Conservation (phyloP, 2,113 vertebrate genomes). For the Sialia sialis region DNA sequence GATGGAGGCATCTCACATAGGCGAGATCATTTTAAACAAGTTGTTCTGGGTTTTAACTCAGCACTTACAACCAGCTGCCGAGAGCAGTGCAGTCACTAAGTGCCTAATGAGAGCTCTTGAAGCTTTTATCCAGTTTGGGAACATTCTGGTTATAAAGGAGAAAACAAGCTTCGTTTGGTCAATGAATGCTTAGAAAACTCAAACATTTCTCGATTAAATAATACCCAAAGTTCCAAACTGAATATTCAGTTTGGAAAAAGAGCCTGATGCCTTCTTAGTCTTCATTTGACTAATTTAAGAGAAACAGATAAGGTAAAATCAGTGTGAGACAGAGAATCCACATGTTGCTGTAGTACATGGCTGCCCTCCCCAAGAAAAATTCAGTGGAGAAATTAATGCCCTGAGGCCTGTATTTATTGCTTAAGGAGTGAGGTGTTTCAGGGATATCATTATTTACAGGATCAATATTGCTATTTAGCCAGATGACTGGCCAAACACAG, state of each 20-base stretch:
- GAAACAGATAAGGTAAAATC: background rate
- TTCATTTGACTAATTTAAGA: background rate
- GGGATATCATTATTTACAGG: background rate
- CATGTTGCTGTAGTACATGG: background rate
- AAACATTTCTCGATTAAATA: background rate
- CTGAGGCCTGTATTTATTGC: background rate
- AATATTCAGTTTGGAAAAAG: background rate
- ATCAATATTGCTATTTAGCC: slow-evolving; percentile 19
- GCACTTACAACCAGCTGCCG: fast-evolving
- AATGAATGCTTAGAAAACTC: background rate
- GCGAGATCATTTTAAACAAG: background rate
- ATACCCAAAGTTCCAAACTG: background rate
- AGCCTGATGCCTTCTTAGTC: background rate
- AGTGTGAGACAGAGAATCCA: background rate
- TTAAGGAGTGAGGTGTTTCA: background rate
- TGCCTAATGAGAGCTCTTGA: background rate
- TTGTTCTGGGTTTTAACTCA: background rate
- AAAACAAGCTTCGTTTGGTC: background rate
- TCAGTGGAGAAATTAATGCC: background rate
- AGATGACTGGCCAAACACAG: background rate
- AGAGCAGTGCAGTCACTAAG: background rate
- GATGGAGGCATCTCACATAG: background rate
- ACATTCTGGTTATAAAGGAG: background rate
- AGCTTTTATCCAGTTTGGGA: background rate
- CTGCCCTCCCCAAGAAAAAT: background rate